These are phyloP conservation scores for Prietella phreatophila DNA, from an alignment of 2,113 vertebrate species.

Conservation along the genomic window DNA sequence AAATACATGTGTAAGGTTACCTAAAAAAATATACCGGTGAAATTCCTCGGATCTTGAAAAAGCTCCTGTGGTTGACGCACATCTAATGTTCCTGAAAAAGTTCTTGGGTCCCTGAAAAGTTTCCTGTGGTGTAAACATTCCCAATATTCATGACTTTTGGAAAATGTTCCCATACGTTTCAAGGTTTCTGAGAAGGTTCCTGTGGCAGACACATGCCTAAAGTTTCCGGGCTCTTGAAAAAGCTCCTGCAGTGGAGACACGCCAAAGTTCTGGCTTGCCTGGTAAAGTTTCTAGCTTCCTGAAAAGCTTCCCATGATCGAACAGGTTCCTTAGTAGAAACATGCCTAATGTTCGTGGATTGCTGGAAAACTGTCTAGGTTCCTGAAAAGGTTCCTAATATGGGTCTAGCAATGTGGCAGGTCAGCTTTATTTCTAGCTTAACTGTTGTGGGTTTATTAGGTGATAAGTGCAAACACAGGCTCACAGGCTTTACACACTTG, in stretches of 20 bases:
- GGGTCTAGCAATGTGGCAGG: slow-evolving; percentile 55
- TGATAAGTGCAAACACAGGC: slow-evolving; percentile 41
- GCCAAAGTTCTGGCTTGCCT: neutral
- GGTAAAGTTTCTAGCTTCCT: neutral
- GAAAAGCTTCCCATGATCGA: neutral
- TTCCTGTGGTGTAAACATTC: neutral
- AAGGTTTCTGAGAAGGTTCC: neutral
- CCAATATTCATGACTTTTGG: neutral
- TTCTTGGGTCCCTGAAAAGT: no score
- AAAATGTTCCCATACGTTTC: neutral
- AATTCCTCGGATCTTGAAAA: neutral
- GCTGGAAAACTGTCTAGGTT: neutral
- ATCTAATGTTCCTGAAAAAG: neutral
- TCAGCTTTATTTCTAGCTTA: slow-evolving; percentile 48
- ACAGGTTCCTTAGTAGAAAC: neutral
- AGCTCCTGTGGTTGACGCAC: neutral
- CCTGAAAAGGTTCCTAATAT: neutral
- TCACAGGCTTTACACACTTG: slow-evolving; percentile 12
- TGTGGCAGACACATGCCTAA: neutral
- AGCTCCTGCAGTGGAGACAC: neutral
- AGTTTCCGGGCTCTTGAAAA: neutral
- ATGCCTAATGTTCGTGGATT: neutral
- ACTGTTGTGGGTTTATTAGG: slow-evolving; percentile 42
- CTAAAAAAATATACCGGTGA: neutral
- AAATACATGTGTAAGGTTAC: no score